Conservation (phyloP, 2,113 vertebrate species). For the Zonotrichia leucophrys region DNA sequence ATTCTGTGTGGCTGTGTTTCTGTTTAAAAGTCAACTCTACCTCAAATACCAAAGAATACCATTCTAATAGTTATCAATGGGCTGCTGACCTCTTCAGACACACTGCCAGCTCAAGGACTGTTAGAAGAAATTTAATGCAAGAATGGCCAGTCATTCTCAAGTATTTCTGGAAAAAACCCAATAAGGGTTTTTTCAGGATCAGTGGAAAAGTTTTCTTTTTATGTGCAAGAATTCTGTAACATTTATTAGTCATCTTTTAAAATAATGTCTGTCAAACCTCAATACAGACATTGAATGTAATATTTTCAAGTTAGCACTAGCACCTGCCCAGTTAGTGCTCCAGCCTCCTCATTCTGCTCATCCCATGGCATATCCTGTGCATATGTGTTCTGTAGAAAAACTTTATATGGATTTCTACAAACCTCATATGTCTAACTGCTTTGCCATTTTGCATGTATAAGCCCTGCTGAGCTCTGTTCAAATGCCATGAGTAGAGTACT, state of each 20-base stretch:
- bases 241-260: background rate
- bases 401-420: background rate
- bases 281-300: background rate
- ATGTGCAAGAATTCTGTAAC: background rate
- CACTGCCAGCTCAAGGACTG: background rate
- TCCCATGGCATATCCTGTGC: background rate
- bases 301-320: background rate
- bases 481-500: background rate
- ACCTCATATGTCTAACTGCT: background rate
- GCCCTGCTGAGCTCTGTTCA: background rate
- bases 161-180: background rate
- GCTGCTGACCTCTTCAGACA: background rate
- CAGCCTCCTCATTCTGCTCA: background rate
- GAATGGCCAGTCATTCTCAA: background rate
- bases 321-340: background rate
- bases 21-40: background rate
- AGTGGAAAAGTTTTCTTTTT: background rate
- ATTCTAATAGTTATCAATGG: background rate
- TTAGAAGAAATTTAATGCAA: background rate
- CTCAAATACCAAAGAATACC: background rate
- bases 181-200: background rate
- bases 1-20: background rate
- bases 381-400: accelerated
- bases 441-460: background rate
- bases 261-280: background rate